These are phyloP conservation scores for Rutilus rutilus DNA, from an alignment of 2,113 vertebrate species.

Conservation along the genomic window DNA sequence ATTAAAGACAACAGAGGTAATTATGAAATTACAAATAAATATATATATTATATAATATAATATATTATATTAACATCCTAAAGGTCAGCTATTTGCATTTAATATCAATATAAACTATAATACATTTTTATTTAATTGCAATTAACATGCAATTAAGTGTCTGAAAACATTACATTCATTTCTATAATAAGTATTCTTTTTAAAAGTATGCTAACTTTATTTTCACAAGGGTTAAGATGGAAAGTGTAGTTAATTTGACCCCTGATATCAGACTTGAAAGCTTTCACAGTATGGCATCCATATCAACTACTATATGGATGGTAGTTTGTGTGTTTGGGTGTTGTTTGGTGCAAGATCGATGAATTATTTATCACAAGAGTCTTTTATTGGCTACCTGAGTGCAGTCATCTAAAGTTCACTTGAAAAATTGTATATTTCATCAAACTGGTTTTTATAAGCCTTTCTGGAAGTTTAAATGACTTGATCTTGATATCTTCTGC, in stretches of 20 bases:
- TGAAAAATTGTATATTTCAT: slow-evolving; percentile 20
- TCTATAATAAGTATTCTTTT: no score
- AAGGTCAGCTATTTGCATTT: no score
- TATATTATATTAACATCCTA: not conserved
- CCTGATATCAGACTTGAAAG: not conserved
- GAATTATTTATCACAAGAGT: slow-evolving; percentile 37
- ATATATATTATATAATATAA: not conserved
- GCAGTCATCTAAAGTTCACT: slow-evolving; percentile 38
- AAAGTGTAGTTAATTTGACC: not conserved
- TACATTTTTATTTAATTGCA: not conserved
- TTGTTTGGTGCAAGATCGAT: not conserved
- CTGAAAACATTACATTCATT: not conserved
- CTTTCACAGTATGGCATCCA: not conserved
- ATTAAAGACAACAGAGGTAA: not conserved
- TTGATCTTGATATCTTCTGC: slow-evolving; percentile 34
- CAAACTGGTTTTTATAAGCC: slow-evolving; percentile 5
- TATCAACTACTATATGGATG: not conserved
- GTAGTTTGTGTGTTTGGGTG: not conserved
- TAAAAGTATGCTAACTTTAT: not conserved
- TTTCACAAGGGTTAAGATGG: not conserved
- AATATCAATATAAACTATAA: not conserved
- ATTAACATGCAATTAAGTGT: not conserved
- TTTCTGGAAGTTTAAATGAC: slow-evolving; percentile 36
- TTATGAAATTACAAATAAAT: not conserved
- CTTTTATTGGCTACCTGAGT: slow-evolving; percentile 17